These are phyloP conservation scores for Mesorhabditis belari DNA, from an alignment of 2,888 invertebrate species.

Conservation along the genomic window DNA sequence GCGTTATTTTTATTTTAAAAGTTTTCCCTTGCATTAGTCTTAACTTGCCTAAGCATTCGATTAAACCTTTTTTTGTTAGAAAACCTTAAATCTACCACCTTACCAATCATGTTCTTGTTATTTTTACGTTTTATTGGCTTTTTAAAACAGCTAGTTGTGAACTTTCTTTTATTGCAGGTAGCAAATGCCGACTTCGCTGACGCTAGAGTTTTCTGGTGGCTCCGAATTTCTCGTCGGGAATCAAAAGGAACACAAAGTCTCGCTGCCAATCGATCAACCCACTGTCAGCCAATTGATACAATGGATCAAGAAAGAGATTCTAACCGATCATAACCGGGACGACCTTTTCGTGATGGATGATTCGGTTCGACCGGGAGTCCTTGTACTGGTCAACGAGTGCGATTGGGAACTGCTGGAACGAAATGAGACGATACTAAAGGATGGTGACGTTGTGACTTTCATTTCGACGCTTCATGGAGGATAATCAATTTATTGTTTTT, in stretches of 20 bases:
- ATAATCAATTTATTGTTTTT: constrained; percentile 17
- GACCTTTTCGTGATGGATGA: constrained; percentile 26
- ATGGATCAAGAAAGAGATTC: constrained; percentile 20
- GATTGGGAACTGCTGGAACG: constrained; percentile 81
- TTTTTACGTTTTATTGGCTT: too few species aligned
- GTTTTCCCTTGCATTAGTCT: too few species aligned
- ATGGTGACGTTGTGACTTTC: constrained; percentile 43
- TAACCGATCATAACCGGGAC: constrained; percentile 19
- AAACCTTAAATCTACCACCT: too few species aligned
- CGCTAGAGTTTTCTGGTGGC: constrained; percentile 33
- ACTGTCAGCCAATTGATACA: constrained; percentile 11
- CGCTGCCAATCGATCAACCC: background rate
- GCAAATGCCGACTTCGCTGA: constrained; percentile 6
- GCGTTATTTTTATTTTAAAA: too few species aligned
- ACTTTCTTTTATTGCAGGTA: too few species aligned
- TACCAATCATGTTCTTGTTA: too few species aligned
- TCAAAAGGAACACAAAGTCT: constrained; percentile 22
- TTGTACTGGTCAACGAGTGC: constrained; percentile 84
- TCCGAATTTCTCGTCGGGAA: constrained; percentile 33
- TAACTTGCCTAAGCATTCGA: too few species aligned
- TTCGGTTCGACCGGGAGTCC: constrained; percentile 61
- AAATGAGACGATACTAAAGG: constrained; percentile 18
- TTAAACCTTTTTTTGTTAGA: too few species aligned
- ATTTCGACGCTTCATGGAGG: constrained; percentile 51
- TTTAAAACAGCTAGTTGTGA: too few species aligned